Evolutionary conservation across 2,888 invertebrate species (phyloP).

Genomic region (Thyatira batis): DNA sequence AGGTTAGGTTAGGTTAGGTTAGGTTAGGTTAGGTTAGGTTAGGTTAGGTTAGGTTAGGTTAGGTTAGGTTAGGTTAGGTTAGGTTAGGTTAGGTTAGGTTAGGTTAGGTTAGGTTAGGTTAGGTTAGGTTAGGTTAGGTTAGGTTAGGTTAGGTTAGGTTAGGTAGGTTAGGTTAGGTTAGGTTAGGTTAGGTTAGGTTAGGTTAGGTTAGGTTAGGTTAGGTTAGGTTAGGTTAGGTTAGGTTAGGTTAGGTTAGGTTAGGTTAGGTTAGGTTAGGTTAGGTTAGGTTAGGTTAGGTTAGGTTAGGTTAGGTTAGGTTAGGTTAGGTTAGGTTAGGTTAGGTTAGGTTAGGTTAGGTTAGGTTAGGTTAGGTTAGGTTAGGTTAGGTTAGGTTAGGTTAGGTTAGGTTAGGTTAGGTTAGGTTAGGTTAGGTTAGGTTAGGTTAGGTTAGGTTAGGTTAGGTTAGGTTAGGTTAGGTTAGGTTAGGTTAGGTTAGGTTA

Average conservation of each 20-base stretch:
- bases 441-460: constrained; percentile 15
- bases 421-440: constrained; percentile 16
- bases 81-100: constrained; percentile 19
- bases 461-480: constrained; percentile 15
- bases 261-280: constrained; percentile 24
- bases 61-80: constrained; percentile 25
- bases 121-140: constrained; percentile 17
- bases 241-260: constrained; percentile 19
- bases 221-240: constrained; percentile 18
- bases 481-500: constrained; percentile 8
- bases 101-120: constrained; percentile 22
- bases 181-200: constrained; percentile 16
- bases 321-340: constrained; percentile 21
- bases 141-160: constrained; percentile 17
- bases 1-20: constrained; percentile 16
- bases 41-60: constrained; percentile 21
- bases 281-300: constrained; percentile 23
- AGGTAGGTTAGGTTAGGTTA: constrained; percentile 16
- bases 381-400: constrained; percentile 20
- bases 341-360: constrained; percentile 21
- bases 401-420: constrained; percentile 18
- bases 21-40: constrained; percentile 18
- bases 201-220: constrained; percentile 18
- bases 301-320: constrained; percentile 23
- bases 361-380: constrained; percentile 19